Base-by-base conservation (phyloP, 2,797 vertebrate genomes). In the Gallinago nigripennis region DNA sequence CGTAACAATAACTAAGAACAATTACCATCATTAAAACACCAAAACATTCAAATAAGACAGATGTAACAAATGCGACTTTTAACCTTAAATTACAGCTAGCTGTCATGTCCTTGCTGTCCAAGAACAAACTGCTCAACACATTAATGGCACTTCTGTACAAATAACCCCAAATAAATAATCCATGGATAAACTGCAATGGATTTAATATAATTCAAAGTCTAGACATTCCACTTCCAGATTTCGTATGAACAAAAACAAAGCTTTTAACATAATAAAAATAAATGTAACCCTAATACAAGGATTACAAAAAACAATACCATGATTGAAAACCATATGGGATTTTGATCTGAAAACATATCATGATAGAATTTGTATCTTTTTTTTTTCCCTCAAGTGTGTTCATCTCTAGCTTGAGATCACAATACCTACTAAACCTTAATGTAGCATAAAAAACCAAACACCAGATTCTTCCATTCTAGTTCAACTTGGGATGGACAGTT, bases 131-230 rank as follows among this genome's bases (percentile, higher is more conserved):
- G 72, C 54, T 90, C 76, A 79, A 90, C 85, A 82, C 56, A 46
- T 45, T 79, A 92, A 75, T 30, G 72, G 69, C 37, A 73, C 69
- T 94, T 86, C 79, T 25, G 24, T 30, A 95, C 63, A 96, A 86
- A 92, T 33, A 94, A 91, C 72, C 73, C 31, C 70, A 82, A 93
- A 83, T 60, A 91, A 97, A 89, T 96, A 92, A 95, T 94, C 95
- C 93, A 33, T 39, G 81, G 66, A 90, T 95, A 92, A 92, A 93
- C 9, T 65, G 80, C 89, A 90, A 54, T 46, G 87, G 95, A 94
- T 96, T 96, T 95, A 93, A 51, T 66, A 35, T 96, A 96, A 97
- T 95, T 90, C 91, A 90, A 69, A 96, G 95, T 96, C 96, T 96
- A 96, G 94, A 97, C 95, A 60, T 72, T 81, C 86, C 69, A 83